Evolutionary conservation across 2,888 invertebrate species (phyloP).

Genomic region (Orthonevra nobilis): DNA sequence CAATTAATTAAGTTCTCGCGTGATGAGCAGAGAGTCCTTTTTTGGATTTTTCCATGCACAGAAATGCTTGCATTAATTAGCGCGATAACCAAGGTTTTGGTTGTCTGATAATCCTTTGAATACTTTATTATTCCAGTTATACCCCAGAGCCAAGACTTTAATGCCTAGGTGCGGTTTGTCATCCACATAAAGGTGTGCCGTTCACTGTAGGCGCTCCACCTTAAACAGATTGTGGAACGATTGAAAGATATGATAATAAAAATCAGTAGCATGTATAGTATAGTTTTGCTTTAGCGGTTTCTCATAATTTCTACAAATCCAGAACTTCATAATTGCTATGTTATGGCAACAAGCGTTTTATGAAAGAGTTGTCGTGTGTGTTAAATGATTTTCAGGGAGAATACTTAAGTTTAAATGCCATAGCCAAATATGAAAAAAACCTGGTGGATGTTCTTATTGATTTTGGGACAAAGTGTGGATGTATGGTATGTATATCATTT

Average conservation of each 20-base stretch:
- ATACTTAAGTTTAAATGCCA: slow-evolving; percentile 41
- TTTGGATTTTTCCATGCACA: slow-evolving; percentile 48
- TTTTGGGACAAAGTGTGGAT: too few relatives aligned
- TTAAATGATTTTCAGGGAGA: slow-evolving; percentile 37
- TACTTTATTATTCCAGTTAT: slow-evolving; percentile 47
- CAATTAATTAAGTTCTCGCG: slow-evolving; percentile 69
- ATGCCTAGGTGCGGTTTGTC: slow-evolving; percentile 42
- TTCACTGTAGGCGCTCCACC: slow-evolving; percentile 10
- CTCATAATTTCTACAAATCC: slow-evolving; percentile 61
- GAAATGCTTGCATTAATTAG: slow-evolving; percentile 68
- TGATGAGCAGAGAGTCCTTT: slow-evolving; percentile 37
- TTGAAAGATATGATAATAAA: slow-evolving; percentile 63
- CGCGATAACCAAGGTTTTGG: slow-evolving; percentile 54
- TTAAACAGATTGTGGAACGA: slow-evolving; percentile 32
- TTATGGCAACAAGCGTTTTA: slow-evolving; percentile 51
- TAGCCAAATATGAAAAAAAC: background rate
- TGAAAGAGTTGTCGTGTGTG: slow-evolving; percentile 41
- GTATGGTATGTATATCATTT: too few relatives aligned
- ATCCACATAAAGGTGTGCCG: slow-evolving; percentile 37
- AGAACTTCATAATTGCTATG: slow-evolving; percentile 56
- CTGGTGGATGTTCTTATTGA: background rate
- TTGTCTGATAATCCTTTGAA: slow-evolving; percentile 68
- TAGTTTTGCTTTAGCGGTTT: slow-evolving; percentile 54
- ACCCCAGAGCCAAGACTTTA: slow-evolving; percentile 22
- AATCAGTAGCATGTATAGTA: slow-evolving; percentile 57